These are phyloP conservation scores for Drosophila equinoxialis DNA, from an alignment of 1,140 invertebrate species.

Conservation along the genomic window DNA sequence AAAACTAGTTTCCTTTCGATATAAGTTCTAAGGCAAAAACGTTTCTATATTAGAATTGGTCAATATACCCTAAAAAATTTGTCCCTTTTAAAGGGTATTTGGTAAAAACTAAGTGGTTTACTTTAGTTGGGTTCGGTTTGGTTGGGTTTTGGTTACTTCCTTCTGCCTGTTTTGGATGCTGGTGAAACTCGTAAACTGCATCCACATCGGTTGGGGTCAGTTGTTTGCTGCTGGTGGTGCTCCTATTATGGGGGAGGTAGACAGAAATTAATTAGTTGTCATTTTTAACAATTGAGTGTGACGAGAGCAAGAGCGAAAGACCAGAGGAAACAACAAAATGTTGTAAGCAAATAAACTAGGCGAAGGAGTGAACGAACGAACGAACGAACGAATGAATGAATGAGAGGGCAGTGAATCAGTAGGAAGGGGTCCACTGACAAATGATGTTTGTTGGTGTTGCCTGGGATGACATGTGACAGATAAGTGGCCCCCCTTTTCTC, in stretches of 20 bases:
- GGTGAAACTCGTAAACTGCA: conserved; percentile 7
- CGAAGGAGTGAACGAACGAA: not conserved
- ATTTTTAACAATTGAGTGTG: conserved; percentile 80
- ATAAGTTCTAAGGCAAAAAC: no score
- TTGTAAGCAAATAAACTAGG: conserved; percentile 12
- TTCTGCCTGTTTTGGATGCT: conserved; percentile 2
- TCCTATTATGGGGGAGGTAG: conserved; percentile 17
- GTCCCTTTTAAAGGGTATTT: not conserved
- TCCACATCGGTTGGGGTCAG: conserved; percentile 43
- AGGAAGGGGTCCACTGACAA: conserved; percentile 48
- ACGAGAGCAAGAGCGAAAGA: conserved; percentile 35
- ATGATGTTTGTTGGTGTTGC: conserved; percentile 63
- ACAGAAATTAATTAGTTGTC: conserved; percentile 80
- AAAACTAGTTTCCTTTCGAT: no score
- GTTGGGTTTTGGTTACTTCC: conserved; percentile 9
- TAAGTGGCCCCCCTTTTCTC: conserved; percentile 56
- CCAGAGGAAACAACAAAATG: conserved; percentile 34
- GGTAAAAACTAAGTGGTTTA: conserved; percentile 1
- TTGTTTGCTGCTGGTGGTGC: conserved; percentile 22
- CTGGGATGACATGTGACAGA: conserved; percentile 75
- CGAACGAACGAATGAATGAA: no score
- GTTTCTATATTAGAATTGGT: not conserved
- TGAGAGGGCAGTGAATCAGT: conserved; percentile 5
- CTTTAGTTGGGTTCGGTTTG: conserved; percentile 5
- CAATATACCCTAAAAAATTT: not conserved